These are phyloP conservation scores for Heliconius charithonia DNA, from an alignment of 2,888 invertebrate species.

Conservation along the genomic window DNA sequence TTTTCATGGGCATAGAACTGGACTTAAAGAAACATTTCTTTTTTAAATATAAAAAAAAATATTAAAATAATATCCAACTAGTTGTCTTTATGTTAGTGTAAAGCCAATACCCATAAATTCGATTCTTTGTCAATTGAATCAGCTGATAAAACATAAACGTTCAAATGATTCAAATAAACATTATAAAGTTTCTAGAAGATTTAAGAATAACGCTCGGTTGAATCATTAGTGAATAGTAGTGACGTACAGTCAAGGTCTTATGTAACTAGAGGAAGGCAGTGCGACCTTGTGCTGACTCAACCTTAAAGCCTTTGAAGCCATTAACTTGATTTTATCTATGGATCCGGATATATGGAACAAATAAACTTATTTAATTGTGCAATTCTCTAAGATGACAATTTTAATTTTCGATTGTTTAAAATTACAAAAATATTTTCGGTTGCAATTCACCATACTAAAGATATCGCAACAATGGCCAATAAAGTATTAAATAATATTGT, in stretches of 20 bases:
- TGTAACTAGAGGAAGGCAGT: constrained; percentile 39
- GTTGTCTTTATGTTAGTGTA: not conserved
- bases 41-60: not conserved
- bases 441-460: not conserved
- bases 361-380: not conserved
- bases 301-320: not conserved
- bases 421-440: not conserved
- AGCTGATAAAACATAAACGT: not conserved
- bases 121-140: not conserved
- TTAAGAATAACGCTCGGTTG: not conserved
- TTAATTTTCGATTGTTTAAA: not conserved
- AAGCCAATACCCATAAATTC: not conserved
- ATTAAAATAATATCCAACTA: not conserved
- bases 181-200: constrained; percentile 2
- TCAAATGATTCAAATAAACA: not conserved
- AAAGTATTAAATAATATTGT: too few species aligned
- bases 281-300: constrained; percentile 43
- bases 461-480: too few species aligned
- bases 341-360: constrained; percentile 13
- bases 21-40: not conserved
- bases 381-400: not conserved
- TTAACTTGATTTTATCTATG: constrained; percentile 34
- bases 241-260: constrained; percentile 39
- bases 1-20: not conserved
- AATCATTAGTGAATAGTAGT: constrained; percentile 33